Evolutionary conservation across 2,888 invertebrate species (phyloP).

Genomic region (Caenorhabditis becei): DNA sequence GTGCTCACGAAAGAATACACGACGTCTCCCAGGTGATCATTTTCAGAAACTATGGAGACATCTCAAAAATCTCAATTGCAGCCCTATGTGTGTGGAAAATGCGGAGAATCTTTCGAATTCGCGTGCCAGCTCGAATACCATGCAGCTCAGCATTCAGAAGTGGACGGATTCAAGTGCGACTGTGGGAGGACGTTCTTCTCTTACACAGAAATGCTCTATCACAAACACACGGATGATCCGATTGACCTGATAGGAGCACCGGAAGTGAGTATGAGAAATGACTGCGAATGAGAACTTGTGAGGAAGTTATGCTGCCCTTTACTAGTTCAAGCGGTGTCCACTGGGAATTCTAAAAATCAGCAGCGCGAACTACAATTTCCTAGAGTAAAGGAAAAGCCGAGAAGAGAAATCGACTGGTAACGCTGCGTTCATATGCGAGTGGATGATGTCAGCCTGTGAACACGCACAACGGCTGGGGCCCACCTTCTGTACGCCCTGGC

Average conservation of each 20-base stretch:
- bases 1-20: conserved; percentile 81
- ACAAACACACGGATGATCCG: conserved; percentile 79
- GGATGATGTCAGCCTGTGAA: too few relatives aligned
- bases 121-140: conserved; percentile 80
- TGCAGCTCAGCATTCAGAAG: conserved; percentile 76
- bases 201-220: conserved; percentile 81
- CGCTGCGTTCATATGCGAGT: too few relatives aligned
- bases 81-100: conserved; percentile 80
- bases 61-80: conserved; percentile 54
- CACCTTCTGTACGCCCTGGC: too few relatives aligned
- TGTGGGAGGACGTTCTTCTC: conserved; percentile 81
- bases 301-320: too few relatives aligned
- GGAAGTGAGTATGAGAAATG: conserved; percentile 47
- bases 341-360: too few relatives aligned
- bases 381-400: too few relatives aligned
- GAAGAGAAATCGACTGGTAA: too few relatives aligned
- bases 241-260: conserved; percentile 58
- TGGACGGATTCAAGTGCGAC: conserved; percentile 80
- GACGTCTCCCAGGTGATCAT: conserved; percentile 75
- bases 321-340: too few relatives aligned
- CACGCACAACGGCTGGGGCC: too few relatives aligned
- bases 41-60: conserved; percentile 6
- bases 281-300: too few relatives aligned
- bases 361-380: too few relatives aligned
- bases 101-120: conserved; percentile 80